Conservation (phyloP, 2,888 invertebrate genomes). For the Cerastis rubricosa region DNA sequence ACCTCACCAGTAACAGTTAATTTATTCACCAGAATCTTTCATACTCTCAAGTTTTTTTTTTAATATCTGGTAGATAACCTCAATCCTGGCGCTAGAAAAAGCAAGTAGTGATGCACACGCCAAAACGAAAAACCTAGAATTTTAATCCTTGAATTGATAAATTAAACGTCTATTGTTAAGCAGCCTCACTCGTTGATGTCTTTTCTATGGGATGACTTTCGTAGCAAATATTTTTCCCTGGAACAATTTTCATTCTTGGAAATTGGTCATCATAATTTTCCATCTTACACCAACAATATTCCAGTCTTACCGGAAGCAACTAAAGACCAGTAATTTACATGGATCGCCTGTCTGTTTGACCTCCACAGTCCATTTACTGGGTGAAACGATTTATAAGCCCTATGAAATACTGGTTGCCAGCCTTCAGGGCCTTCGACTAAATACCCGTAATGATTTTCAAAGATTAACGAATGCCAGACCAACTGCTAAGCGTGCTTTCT, state of each 20-base stretch:
- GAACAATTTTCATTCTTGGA: background rate
- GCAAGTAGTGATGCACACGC: background rate
- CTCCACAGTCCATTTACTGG: background rate
- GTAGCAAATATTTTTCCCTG: background rate
- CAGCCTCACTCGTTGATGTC: slow-evolving; percentile 62
- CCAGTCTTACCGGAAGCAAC: background rate
- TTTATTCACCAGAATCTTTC: background rate
- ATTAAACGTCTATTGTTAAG: background rate
- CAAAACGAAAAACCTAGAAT: background rate
- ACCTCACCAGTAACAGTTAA: background rate
- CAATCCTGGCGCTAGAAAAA: background rate
- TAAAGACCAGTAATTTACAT: background rate
- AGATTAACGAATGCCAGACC: background rate
- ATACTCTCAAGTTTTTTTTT: background rate
- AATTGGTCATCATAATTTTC: background rate
- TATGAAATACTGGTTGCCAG: background rate
- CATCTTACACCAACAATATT: background rate
- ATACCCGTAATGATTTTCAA: background rate
- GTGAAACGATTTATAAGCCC: background rate
- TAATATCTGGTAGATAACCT: background rate
- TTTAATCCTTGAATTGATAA: background rate
- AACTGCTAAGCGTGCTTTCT: background rate
- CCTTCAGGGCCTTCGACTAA: background rate
- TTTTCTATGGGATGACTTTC: slow-evolving; percentile 54
- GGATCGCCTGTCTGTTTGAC: background rate